Conservation (phyloP, 2,113 vertebrate genomes). For the Siniperca chuatsi region DNA sequence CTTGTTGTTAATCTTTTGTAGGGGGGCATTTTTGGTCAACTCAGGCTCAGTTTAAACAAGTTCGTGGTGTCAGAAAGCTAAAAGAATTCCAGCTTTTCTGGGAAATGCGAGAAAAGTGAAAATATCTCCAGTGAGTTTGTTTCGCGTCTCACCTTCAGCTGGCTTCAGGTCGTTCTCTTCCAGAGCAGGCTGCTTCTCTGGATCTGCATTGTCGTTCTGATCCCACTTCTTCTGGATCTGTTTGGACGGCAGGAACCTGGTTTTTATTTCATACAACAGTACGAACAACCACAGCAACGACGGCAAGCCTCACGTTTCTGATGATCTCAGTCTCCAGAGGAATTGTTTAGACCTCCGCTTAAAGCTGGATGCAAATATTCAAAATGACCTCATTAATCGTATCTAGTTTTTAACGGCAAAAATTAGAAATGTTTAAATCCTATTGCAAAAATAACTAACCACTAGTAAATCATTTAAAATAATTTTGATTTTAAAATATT, state of each 20-base stretch:
- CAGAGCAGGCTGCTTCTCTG: slow-evolving; percentile 88
- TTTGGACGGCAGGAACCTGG: background rate
- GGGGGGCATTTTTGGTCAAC: too few species aligned
- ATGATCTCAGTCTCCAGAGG: background rate
- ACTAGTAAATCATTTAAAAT: too few species aligned
- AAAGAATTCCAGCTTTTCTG: too few species aligned
- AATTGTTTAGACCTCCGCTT: background rate
- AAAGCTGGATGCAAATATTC: background rate
- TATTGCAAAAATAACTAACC: too few species aligned
- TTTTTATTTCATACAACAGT: background rate
- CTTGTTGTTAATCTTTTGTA: too few species aligned
- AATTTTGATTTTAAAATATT: too few species aligned
- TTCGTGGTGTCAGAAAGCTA: background rate
- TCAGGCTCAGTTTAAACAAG: too few species aligned
- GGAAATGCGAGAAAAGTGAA: background rate
- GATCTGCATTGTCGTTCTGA: slow-evolving; percentile 84
- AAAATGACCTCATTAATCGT: too few species aligned
- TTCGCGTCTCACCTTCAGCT: slow-evolving; percentile 85
- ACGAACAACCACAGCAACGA: background rate
- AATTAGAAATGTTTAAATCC: too few species aligned
- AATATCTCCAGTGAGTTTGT: background rate
- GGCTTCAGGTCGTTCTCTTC: slow-evolving; percentile 88
- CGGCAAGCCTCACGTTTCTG: background rate
- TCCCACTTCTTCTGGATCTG: slow-evolving; percentile 92
- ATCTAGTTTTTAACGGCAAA: too few species aligned